A percentile compares a stretch with the other conserved stretches of the same genome.
Conservation (phyloP, 1,140 invertebrate genomes). For the Macrobrachium nipponense region DNA sequence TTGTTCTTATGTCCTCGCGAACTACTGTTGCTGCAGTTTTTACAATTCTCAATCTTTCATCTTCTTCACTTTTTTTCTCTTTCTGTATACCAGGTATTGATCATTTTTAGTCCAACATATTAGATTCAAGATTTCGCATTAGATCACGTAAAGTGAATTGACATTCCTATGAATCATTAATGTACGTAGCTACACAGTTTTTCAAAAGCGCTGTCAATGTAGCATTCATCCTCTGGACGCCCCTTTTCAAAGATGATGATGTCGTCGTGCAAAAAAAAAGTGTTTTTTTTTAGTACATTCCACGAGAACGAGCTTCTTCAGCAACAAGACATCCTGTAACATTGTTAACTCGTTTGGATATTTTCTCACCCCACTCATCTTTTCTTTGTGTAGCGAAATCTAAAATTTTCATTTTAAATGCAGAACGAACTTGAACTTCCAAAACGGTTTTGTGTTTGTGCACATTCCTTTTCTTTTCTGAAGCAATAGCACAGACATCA, state of each 20-base stretch:
- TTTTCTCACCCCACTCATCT: constrained; percentile 3
- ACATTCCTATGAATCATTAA: no score
- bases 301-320: background rate
- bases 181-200: no score
- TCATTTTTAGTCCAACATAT: constrained; percentile 16
- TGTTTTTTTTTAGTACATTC: background rate
- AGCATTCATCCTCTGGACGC: no score
- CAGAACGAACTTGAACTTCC: background rate
- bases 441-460: constrained; percentile 1
- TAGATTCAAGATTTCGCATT: no score
- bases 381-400: no score
- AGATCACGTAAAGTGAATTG: no score
- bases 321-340: constrained; percentile 27
- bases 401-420: background rate
- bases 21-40: constrained; percentile 39
- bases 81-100: constrained; percentile 29
- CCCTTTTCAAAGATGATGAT: no score
- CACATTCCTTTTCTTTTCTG: constrained; percentile 32
- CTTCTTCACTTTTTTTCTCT: constrained; percentile 18
- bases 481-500: background rate
- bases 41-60: constrained; percentile 9
- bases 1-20: no score
- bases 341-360: constrained; percentile 6
- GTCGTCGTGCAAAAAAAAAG: no score
- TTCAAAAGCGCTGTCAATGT: no score